phyloP scores from a whole-genome alignment of 2,113 vertebrate genomes.

The Nesospiza acunhae region DNA sequence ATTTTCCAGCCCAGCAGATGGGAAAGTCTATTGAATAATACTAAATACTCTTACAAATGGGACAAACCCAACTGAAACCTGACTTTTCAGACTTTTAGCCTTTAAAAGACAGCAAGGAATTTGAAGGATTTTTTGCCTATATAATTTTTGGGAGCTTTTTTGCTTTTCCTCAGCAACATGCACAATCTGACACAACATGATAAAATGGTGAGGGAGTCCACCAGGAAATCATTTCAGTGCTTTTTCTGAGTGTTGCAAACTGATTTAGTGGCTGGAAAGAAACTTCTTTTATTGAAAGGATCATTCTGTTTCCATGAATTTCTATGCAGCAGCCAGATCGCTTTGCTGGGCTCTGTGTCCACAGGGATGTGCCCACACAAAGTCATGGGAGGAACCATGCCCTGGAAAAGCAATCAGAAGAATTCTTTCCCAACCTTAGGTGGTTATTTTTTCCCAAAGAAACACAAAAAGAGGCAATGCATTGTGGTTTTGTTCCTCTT shows the following conservation, averaged over 20 bases:
- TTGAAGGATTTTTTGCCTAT: not conserved
- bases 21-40: not conserved
- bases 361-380: not conserved
- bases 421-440: not conserved
- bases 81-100: not conserved
- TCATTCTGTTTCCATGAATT: not conserved
- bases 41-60: not conserved
- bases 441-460: not conserved
- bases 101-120: not conserved
- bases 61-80: not conserved
- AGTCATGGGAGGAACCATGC: not conserved
- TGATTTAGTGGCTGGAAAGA: not conserved
- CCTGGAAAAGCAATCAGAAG: not conserved
- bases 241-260: not conserved
- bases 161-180: not conserved
- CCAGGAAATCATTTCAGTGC: not conserved
- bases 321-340: not conserved
- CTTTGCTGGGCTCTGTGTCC: not conserved
- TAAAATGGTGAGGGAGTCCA: not conserved
- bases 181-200: not conserved
- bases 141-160: not conserved
- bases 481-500: not conserved
- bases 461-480: not conserved
- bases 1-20: not conserved
- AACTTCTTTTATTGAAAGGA: not conserved